Evolutionary conservation across 2,797 vertebrate genomes (phyloP).

Genomic region (Anguilla marmorata): DNA sequence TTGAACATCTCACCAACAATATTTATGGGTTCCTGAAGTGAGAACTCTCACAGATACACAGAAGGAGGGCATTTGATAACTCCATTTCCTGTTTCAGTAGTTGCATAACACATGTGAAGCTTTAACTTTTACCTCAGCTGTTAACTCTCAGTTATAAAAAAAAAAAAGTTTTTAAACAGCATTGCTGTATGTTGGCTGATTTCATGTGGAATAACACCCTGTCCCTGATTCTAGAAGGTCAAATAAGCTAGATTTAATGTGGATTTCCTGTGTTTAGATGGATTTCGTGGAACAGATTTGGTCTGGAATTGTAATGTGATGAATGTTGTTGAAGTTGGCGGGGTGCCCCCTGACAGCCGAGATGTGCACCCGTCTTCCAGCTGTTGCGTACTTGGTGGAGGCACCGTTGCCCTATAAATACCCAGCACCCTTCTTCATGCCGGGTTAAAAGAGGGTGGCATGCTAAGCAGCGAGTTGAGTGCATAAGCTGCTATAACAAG

Average conservation of each 20-base stretch:
- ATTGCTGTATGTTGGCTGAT: not conserved
- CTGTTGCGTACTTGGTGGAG: not conserved
- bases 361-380: not conserved
- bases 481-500: not conserved
- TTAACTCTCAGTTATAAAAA: not conserved
- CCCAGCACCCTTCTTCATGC: not conserved
- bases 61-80: not conserved
- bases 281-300: not conserved
- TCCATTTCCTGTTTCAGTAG: not conserved
- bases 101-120: not conserved
- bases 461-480: not conserved
- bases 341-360: not conserved
- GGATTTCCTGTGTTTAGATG: not conserved
- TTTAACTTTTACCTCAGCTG: not conserved
- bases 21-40: not conserved
- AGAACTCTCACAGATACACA: no score
- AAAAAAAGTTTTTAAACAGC: not conserved
- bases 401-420: not conserved
- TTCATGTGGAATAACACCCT: not conserved
- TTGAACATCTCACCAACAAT: not conserved
- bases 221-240: not conserved
- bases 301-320: not conserved
- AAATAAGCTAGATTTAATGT: not conserved
- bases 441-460: not conserved
- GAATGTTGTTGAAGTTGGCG: slow-evolving; percentile 2